Evolutionary conservation across 2,888 invertebrate species (phyloP), one percentile per base, ranked within the genome.

Genomic region (Nomada flava): DNA sequence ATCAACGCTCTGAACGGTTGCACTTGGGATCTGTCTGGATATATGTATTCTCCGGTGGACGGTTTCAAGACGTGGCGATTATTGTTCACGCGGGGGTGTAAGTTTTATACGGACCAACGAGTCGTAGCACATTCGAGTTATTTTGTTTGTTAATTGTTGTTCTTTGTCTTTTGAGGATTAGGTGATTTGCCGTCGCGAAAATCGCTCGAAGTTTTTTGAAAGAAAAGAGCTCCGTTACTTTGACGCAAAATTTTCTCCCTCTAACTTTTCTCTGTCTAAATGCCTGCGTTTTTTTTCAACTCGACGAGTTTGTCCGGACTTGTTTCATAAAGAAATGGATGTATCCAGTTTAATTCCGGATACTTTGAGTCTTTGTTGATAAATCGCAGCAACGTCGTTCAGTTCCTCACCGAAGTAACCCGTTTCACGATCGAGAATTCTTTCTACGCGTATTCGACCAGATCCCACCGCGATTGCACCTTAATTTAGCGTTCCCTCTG

Each of bases 381-480:
- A 53, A n/a, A 23, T 57, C 63, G 18, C 29, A 44, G 13, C 60
- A 36, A 60, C 63, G 18, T 13, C 20, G 63, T 47, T 55, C 64
- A 63, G 55, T 62, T 13, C 2, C 63, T 20, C 23, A 1, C 53
- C 29, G 11, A 47, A n/a, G 36, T 70, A 50, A 64, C 70, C 70
- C 70, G 20, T 42, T 57, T 36, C 44, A 9, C 53, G 13, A n/a
- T 11, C 7, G 60, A n/a, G 70, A 47, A 20, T 59, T 44, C 18
- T 44, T 57, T 57, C 42, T 29, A 26, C 47, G 57, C 29, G 50
- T 57, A 15, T n/a, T 70, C 60, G 70, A 60, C 59, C n/a, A 20
- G 60, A 13, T 70, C 29, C 60, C 70, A 52, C 52, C 60, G 59
- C n/a, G 18, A 13, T 29, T 36, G 4, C 47, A 50, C 50, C 29